Evolutionary conservation across 2,888 invertebrate species (phyloP), one percentile per base, ranked within the genome.

Genomic region (Orgyia antiqua): DNA sequence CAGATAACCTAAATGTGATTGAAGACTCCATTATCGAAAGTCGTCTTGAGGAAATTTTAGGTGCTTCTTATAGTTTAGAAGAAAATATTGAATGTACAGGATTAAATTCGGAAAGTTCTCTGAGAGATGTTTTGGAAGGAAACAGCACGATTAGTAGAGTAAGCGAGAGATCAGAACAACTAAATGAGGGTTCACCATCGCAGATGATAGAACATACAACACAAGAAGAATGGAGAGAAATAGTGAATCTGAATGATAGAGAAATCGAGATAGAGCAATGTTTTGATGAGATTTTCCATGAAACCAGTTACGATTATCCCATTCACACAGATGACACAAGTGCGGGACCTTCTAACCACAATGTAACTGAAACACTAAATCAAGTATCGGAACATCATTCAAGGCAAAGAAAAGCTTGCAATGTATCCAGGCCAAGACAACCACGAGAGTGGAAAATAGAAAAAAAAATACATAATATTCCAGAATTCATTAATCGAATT

Each of bases 1-100:
- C 26, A 21, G 31, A 31, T 27, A 21, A 21, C 27, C 27, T 15
- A 11, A 26, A 13, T 27, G 18, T 20, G 28, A 33, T 18, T 13
- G 17, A 27, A 27, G 33, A 27, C 8, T 23, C 27, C 28, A 13
- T 33, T 28, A 19, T 28, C 23, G 33, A 33, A 17, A 33, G 33
- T 11, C 33, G 27, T n/a, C 28, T 28, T 24, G 28, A 33, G 28
- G 24, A 33, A 33, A 33, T 28, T 28, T 33, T 27, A 27, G 27
- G 32, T 32, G 24, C 24, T 24, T 15, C 24, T 20, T 19, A 26
- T 19, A 20, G 13, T 26, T 15, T 24, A 26, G 21, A 31, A 10
- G 19, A 31, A 26, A 31, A 7, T 5, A 20, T 24, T 24, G 18
- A 25, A 31, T 10, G 20, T 26, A 15, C 31, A 19, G 25, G 26